A percentile compares a stretch with the other conserved stretches of the same genome.
These are phyloP conservation scores for Lucilia cuprina DNA, from an alignment of 1,140 invertebrate genomes.

Conservation along the genomic window DNA sequence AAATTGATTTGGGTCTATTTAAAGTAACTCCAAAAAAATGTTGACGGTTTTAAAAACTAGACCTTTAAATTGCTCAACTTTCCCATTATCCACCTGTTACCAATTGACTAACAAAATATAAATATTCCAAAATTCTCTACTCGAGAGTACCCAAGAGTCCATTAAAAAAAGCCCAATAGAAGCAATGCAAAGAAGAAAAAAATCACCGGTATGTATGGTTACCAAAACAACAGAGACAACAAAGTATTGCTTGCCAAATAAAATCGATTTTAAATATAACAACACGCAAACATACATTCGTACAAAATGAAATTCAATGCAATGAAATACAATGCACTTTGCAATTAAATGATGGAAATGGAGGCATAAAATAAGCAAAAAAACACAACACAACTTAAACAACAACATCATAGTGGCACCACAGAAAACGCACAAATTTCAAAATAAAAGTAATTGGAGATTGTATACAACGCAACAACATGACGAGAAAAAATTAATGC, in stretches of 20 bases:
- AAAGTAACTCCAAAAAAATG: too few relatives aligned
- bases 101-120: not conserved
- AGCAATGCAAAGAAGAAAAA: not conserved
- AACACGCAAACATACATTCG: not conserved
- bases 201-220: conserved; percentile 20
- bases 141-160: not conserved
- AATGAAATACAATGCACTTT: conserved; percentile 23
- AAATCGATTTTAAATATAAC: conserved; percentile 25
- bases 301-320: not conserved
- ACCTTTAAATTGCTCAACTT: too few relatives aligned
- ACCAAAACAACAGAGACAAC: conserved; percentile 29
- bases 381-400: not conserved
- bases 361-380: not conserved
- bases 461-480: not conserved
- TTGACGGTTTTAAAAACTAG: too few relatives aligned
- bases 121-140: not conserved
- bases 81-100: not conserved
- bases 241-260: conserved; percentile 17
- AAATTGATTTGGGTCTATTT: too few relatives aligned
- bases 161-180: not conserved
- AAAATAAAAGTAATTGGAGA: conserved; percentile 32
- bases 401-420: conserved; percentile 24
- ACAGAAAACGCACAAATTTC: conserved; percentile 36
- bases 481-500: not conserved
- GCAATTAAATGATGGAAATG: conserved; percentile 33